Evolutionary conservation across 1,140 invertebrate species (phyloP).

Genomic region (Drosophila willistoni): DNA sequence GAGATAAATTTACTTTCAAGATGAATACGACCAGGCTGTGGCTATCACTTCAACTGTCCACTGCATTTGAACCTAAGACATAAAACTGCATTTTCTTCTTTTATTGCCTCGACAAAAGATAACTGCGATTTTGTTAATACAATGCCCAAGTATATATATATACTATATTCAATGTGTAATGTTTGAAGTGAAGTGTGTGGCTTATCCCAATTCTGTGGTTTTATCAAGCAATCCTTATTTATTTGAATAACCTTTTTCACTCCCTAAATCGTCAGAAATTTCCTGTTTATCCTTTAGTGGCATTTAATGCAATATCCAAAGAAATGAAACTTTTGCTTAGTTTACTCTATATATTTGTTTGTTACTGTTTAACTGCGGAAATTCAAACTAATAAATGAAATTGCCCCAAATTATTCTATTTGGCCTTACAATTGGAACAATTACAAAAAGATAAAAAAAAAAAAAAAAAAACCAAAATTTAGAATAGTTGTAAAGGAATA

Average conservation of each 20-base stretch:
- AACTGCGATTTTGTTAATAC: slow-evolving; percentile 32
- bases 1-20: not conserved
- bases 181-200: slow-evolving; percentile 28
- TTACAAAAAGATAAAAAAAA: too few relatives aligned
- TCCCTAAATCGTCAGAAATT: not conserved
- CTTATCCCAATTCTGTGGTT: slow-evolving; percentile 21
- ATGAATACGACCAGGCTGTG: slow-evolving; percentile 29
- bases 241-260: not conserved
- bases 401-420: too few relatives aligned
- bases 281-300: not conserved
- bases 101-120: slow-evolving; percentile 37
- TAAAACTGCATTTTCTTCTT: slow-evolving; percentile 52
- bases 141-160: slow-evolving; percentile 25
- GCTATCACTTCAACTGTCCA: slow-evolving; percentile 32
- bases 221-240: not conserved
- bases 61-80: slow-evolving; percentile 62
- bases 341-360: not conserved
- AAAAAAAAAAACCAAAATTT: too few relatives aligned
- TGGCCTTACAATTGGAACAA: too few relatives aligned
- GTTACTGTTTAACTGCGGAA: too few relatives aligned
- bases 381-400: not conserved
- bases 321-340: not conserved
- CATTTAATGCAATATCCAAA: slow-evolving; percentile 9
- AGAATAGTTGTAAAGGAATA: too few relatives aligned
- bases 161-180: not conserved